phyloP scores from a whole-genome alignment of 2,888 invertebrate genomes.

The Hydrotaea diabolus region DNA sequence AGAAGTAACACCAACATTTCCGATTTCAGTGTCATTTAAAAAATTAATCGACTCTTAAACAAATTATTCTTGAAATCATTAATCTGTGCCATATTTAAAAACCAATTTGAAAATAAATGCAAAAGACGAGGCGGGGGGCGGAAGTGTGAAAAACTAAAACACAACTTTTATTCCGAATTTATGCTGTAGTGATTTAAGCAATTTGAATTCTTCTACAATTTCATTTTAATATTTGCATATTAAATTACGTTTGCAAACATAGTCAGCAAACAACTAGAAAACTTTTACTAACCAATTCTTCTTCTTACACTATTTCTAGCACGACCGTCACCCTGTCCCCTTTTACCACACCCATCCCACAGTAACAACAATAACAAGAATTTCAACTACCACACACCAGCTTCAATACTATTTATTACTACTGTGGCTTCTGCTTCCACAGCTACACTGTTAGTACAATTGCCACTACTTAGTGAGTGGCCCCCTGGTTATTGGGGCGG shows the following conservation, averaged over 20 bases:
- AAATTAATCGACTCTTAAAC: too few species aligned
- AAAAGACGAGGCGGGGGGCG: neutral
- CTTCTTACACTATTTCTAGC: slow-evolving; percentile 10
- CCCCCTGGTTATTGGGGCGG: too few species aligned
- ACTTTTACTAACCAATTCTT: slow-evolving; percentile 43
- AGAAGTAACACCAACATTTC: too few species aligned
- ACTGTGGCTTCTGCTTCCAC: neutral
- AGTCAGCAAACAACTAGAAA: slow-evolving; percentile 45
- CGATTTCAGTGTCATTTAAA: too few species aligned
- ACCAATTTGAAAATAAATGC: too few species aligned
- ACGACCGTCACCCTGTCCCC: neutral
- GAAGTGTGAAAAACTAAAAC: neutral
- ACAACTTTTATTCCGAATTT: slow-evolving; percentile 14
- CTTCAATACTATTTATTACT: neutral
- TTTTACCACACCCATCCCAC: neutral
- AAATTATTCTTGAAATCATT: too few species aligned
- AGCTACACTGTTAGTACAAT: neutral
- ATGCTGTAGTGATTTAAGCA: slow-evolving; percentile 32
- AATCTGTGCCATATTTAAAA: too few species aligned
- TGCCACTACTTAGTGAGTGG: neutral
- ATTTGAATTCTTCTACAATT: slow-evolving; percentile 42
- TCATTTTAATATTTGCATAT: slow-evolving; percentile 54
- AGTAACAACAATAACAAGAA: slow-evolving; percentile 12
- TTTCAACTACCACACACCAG: neutral
- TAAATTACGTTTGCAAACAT: slow-evolving; percentile 45